Evolutionary conservation across 2,113 vertebrate species (phyloP).

Genomic region (Hippocampus barbouri): DNA sequence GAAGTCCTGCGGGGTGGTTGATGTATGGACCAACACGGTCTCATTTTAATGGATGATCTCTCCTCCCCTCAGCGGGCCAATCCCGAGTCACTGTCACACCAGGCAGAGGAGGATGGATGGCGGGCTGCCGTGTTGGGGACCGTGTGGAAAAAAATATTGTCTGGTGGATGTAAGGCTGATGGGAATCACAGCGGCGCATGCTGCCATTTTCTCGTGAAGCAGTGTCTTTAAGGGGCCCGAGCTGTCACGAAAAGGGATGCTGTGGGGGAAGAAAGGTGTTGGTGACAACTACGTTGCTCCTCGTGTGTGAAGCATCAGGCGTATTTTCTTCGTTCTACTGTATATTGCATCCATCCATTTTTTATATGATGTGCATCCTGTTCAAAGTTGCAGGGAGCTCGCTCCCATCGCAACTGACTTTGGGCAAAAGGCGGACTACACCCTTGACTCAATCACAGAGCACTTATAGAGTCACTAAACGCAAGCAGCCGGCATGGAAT

Average conservation of each 20-base stretch:
- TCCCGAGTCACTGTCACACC: constrained; percentile 50
- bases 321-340: background rate
- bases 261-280: constrained; percentile 11
- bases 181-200: constrained; percentile 24
- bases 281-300: constrained; percentile 3
- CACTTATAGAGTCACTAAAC: too few relatives aligned
- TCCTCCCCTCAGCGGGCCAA: constrained; percentile 23
- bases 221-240: constrained; percentile 12
- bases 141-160: constrained; percentile 45
- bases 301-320: background rate
- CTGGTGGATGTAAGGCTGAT: constrained; percentile 24
- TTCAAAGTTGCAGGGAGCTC: background rate
- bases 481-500: too few relatives aligned
- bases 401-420: background rate
- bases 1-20: constrained; percentile 35
- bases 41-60: constrained; percentile 52
- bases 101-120: constrained; percentile 50
- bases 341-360: background rate
- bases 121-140: constrained; percentile 32
- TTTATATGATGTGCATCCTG: background rate
- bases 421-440: too few relatives aligned
- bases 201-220: constrained; percentile 22
- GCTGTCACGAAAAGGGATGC: constrained; percentile 35
- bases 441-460: too few relatives aligned
- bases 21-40: constrained; percentile 41